phyloP scores from a whole-genome alignment of 2,888 invertebrate species.

The Tetranychus piercei region DNA sequence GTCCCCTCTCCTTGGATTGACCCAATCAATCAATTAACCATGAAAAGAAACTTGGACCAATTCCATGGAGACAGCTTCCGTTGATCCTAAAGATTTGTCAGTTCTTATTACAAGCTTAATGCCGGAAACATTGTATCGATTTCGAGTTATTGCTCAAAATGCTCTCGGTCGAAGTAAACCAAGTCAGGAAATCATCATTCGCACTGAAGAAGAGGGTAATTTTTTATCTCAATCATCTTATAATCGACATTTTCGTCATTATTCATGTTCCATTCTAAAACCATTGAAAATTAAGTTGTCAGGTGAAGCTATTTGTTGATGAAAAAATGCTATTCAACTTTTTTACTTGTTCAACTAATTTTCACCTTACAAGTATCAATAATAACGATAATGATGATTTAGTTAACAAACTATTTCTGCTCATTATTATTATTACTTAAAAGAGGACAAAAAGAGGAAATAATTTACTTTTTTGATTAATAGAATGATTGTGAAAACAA shows the following conservation, averaged over 20 bases:
- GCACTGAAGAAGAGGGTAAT: constrained; percentile 31
- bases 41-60: constrained; percentile 8
- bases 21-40: neutral
- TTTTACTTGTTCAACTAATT: too few species aligned
- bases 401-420: too few species aligned
- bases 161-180: constrained; percentile 31
- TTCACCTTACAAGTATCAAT: too few species aligned
- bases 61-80: constrained; percentile 20
- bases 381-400: too few species aligned
- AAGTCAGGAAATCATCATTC: constrained; percentile 29
- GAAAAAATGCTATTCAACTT: too few species aligned
- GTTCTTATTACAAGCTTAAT: constrained; percentile 29
- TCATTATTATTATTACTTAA: too few species aligned
- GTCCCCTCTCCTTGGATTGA: neutral
- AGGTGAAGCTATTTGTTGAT: too few species aligned
- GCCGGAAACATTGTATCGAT: constrained; percentile 30
- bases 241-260: too few species aligned
- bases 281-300: too few species aligned
- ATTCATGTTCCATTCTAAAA: too few species aligned
- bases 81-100: constrained; percentile 27
- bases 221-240: neutral
- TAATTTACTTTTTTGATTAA: neutral
- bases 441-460: neutral
- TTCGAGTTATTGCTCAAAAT: constrained; percentile 31
- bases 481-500: neutral